Percentiles rank a stretch among this genome's conserved stretches.
Conservation (phyloP, 2,888 invertebrate species). For the Patella pellucida region DNA sequence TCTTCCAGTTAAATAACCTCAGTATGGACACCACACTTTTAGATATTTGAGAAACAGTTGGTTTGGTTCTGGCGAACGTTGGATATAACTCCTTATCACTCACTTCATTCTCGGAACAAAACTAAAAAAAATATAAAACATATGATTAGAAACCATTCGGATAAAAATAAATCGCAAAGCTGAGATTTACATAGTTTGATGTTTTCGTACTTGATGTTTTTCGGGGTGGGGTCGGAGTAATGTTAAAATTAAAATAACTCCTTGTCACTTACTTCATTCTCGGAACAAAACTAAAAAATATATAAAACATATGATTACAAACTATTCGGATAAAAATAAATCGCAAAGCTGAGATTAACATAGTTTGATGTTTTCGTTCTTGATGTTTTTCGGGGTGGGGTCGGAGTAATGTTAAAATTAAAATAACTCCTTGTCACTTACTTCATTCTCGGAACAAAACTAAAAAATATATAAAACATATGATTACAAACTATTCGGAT, state of each 20-base stretch:
- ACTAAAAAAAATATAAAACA: conserved; percentile 75
- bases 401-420: no score
- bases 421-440: conserved; percentile 88
- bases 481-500: no score
- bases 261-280: conserved; percentile 90
- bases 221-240: no score
- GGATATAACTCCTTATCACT: conserved; percentile 90
- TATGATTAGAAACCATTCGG: no score
- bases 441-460: conserved; percentile 92
- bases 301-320: neutral
- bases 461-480: conserved; percentile 70
- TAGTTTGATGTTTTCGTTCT: no score
- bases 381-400: no score
- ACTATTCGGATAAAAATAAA: no score
- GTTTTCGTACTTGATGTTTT: no score
- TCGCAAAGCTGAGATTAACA: no score
- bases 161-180: no score
- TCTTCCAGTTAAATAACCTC: conserved; percentile 88
- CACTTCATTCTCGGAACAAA: conserved; percentile 89
- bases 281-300: conserved; percentile 85
- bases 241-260: no score
- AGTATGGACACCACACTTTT: conserved; percentile 90
- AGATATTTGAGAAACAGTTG: conserved; percentile 93
- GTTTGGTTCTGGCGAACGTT: conserved; percentile 91
- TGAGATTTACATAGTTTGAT: no score